Evolutionary conservation across 2,113 vertebrate species (phyloP).

Genomic region (Antigone vipio): DNA sequence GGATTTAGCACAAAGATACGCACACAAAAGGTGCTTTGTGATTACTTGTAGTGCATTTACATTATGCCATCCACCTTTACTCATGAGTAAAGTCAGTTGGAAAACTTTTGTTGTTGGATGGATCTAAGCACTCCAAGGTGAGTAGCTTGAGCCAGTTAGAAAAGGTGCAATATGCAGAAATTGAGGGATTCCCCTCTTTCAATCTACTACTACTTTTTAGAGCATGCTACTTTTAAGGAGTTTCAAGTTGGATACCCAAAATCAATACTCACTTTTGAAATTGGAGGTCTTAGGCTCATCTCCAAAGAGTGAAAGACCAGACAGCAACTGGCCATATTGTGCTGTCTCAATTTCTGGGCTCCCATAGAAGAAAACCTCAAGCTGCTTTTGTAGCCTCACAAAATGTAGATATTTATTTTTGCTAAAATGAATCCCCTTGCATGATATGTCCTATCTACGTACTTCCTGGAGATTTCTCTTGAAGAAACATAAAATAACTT

Average conservation of each 20-base stretch:
- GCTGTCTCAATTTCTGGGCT: background rate
- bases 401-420: background rate
- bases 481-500: background rate
- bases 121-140: background rate
- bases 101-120: background rate
- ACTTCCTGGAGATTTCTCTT: background rate
- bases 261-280: background rate
- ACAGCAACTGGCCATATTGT: background rate
- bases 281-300: background rate
- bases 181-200: background rate
- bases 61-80: background rate
- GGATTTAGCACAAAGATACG: background rate
- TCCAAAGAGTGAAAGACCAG: background rate
- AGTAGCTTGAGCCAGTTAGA: background rate
- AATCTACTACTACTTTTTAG: background rate
- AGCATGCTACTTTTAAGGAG: background rate
- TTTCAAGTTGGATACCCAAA: background rate
- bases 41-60: background rate
- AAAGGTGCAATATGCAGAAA: background rate
- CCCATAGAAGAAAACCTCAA: background rate
- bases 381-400: background rate
- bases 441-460: background rate
- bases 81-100: background rate
- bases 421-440: background rate
- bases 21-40: background rate